phyloP scores from a whole-genome alignment of 2,113 vertebrate species.

The Otis tarda region DNA sequence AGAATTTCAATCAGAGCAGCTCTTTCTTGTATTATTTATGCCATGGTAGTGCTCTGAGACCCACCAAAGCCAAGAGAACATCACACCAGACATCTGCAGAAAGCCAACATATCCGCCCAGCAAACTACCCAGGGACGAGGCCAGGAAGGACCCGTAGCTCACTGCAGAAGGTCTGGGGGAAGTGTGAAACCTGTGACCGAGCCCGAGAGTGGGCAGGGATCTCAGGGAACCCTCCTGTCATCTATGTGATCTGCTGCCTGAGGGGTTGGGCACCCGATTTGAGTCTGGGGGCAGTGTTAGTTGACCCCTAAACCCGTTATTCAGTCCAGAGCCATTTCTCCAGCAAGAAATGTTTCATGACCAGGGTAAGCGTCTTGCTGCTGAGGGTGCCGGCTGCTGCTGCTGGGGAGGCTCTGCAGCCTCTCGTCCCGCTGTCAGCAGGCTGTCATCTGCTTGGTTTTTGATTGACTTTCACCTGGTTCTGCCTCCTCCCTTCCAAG shows the following conservation, averaged over 20 bases:
- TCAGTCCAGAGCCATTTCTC: not conserved
- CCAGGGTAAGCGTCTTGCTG: rapidly evolving
- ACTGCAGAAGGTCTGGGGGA: not conserved
- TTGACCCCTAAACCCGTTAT: not conserved
- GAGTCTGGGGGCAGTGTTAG: not conserved
- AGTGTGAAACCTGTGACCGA: not conserved
- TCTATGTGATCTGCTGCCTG: not conserved
- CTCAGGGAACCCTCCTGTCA: not conserved
- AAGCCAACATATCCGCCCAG: not conserved
- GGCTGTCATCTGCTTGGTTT: not conserved
- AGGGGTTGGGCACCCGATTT: not conserved
- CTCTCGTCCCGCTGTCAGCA: rapidly evolving
- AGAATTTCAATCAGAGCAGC: not conserved
- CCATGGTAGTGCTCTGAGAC: not conserved
- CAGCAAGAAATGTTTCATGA: not conserved
- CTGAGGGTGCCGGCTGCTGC: too few species aligned
- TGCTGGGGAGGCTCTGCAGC: not conserved
- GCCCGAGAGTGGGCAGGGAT: not conserved
- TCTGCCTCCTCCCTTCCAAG: not conserved
- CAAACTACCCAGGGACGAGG: not conserved
- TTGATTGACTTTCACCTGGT: not conserved
- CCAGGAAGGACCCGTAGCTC: rapidly evolving
- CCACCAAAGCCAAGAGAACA: not conserved
- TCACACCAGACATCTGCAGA: not conserved
- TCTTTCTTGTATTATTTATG: slow-evolving; percentile 5